phyloP scores from a whole-genome alignment of 2,113 vertebrate genomes.

The Gymnarchus niloticus region DNA sequence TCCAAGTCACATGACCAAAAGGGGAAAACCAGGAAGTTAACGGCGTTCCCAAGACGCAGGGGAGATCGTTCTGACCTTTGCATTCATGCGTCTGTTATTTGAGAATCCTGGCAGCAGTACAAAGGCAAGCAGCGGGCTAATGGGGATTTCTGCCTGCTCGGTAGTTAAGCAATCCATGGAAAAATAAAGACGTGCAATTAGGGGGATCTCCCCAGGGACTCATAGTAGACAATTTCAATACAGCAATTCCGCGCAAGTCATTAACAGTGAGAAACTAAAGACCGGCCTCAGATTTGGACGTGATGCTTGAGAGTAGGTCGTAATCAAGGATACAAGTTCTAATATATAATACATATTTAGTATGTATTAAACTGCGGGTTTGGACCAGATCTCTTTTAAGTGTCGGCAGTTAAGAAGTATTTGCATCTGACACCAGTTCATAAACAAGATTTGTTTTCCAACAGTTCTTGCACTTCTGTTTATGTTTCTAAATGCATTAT shows the following conservation, averaged over 20 bases:
- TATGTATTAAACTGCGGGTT: neutral
- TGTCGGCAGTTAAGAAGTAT: neutral
- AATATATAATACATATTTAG: neutral
- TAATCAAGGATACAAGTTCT: neutral
- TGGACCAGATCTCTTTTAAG: neutral
- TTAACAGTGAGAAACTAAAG: neutral
- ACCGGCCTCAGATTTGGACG: neutral
- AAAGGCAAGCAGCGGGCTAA: neutral
- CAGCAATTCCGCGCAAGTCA: conserved; percentile 1
- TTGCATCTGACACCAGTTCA: conserved; percentile 4
- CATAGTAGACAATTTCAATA: neutral
- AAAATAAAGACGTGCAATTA: conserved; percentile 13
- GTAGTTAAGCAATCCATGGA: conserved; percentile 12
- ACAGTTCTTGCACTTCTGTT: neutral
- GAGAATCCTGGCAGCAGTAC: neutral
- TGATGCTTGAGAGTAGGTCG: neutral
- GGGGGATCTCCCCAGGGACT: neutral
- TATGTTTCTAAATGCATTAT: neutral
- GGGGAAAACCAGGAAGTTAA: neutral
- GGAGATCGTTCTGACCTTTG: neutral
- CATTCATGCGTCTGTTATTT: neutral
- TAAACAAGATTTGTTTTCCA: neutral
- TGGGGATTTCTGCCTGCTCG: neutral
- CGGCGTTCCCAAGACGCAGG: neutral
- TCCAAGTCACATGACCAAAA: neutral